Evolutionary conservation across 2,113 vertebrate species (phyloP).

Genomic region (Trochalopteron elliotii): DNA sequence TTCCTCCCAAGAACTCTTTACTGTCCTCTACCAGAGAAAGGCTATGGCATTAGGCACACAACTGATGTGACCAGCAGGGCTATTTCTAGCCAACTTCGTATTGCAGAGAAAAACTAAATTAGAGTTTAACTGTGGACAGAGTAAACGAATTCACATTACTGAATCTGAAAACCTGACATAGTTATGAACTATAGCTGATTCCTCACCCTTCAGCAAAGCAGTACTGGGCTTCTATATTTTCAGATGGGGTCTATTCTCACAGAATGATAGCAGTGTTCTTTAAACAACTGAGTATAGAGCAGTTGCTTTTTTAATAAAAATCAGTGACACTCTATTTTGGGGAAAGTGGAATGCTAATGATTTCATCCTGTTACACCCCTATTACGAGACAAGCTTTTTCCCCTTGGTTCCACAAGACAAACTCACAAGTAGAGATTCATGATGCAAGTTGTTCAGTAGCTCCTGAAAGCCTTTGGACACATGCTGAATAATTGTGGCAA

Average conservation of each 20-base stretch:
- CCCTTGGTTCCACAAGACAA: not conserved
- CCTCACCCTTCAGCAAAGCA: not conserved
- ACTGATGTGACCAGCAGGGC: not conserved
- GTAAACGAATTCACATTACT: not conserved
- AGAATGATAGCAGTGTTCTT: not conserved
- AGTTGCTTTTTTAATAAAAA: not conserved
- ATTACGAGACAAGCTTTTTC: not conserved
- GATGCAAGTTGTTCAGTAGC: not conserved
- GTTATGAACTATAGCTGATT: not conserved
- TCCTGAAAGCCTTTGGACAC: not conserved
- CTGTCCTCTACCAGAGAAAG: not conserved
- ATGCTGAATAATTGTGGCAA: not conserved
- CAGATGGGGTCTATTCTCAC: not conserved
- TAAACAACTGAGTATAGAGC: not conserved
- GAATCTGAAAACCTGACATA: not conserved
- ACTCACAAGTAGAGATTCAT: not conserved
- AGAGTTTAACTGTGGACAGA: not conserved
- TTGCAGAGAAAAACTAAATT: not conserved
- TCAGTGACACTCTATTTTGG: not conserved
- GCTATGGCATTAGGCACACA: not conserved
- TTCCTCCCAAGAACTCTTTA: not conserved
- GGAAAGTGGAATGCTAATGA: not conserved
- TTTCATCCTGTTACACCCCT: not conserved
- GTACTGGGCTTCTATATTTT: not conserved
- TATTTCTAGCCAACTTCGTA: not conserved